Evolutionary conservation across 2,888 invertebrate genomes (phyloP), one percentile per base, ranked within the genome.

Genomic region (Lacanobia wlatinum): DNA sequence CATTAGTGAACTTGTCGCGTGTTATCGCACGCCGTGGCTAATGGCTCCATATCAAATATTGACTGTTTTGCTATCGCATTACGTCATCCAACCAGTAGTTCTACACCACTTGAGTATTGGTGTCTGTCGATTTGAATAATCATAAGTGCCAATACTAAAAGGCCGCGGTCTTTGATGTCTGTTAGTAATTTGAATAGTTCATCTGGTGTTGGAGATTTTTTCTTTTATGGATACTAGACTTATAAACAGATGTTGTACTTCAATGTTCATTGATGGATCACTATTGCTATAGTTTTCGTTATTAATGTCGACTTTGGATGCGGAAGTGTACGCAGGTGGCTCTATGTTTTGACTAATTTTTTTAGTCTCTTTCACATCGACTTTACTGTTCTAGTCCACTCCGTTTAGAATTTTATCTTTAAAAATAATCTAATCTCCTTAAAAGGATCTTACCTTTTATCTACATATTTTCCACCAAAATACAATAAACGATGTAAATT

Each of bases 11-110:
- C 94, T 93, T 92, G 93, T 88, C 87, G 85, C 85, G 82, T 89
- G 91, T 94, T 94, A 95, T 94, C 94, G 89, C 90, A 84, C 84
- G 82, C 87, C 82, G 88, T 86, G 86, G 90, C 92, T 94, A 94
- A 94, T 94, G 94, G 94, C 88, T 90, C 87, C 89, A 89, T 93
- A 95, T 95, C 94, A 95, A 95, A 95, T 95, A 95, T 94, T 95
- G 92, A 95, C 94, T 92, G 93, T 92, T 92, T 90, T 88, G 89
- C 91, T 95, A 94, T 94, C 94, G 90, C 82, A 84, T 94, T 93
- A 94, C 95, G 95, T 94, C 95, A 95, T 87, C 83, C 94, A 95
- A 87, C 84, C 90, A 88, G 88, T 87, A 90, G 91, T 88, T 86
- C 81, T 87, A 85, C 80, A 73, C 65, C 86, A 88, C 83, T 88